Evolutionary conservation across 2,113 vertebrate genomes (phyloP).

Genomic region (Hypomesus transpacificus): DNA sequence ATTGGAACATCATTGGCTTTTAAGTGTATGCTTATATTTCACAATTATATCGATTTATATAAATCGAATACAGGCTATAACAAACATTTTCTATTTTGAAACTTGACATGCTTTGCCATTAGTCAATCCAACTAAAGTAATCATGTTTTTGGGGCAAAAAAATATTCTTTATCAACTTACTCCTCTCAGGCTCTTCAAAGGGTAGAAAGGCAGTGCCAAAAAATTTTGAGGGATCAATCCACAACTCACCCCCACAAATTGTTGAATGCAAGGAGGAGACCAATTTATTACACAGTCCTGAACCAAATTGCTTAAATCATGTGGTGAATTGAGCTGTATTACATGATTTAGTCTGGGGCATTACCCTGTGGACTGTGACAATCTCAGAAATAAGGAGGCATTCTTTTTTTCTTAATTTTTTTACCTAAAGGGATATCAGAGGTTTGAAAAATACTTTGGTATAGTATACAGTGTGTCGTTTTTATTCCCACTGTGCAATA

Average conservation of each 20-base stretch:
- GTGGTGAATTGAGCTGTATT: slow-evolving; percentile 34
- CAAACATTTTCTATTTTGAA: too few species aligned
- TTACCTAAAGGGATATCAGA: background rate
- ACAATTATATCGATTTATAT: too few species aligned
- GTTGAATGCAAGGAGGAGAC: background rate
- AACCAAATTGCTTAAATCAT: slow-evolving; percentile 12
- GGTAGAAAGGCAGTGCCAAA: background rate
- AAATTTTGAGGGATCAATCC: slow-evolving; percentile 1
- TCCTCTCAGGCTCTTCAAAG: background rate
- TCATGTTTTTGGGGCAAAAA: background rate
- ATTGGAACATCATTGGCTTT: too few species aligned
- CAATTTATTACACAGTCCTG: slow-evolving; percentile 29
- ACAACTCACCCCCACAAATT: slow-evolving; percentile 13
- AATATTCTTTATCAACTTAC: background rate
- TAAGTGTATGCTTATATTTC: too few species aligned
- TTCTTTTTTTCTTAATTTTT: too few species aligned
- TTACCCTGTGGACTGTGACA: slow-evolving; percentile 21
- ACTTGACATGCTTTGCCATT: too few species aligned
- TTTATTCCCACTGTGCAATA: background rate
- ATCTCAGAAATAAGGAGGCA: slow-evolving; percentile 24
- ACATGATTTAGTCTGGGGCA: slow-evolving; percentile 22
- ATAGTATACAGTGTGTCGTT: background rate
- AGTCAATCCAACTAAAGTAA: too few species aligned
- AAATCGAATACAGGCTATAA: too few species aligned
- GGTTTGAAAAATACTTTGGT: background rate